Evolutionary conservation across 2,888 invertebrate genomes (phyloP).

Genomic region (Gortyna flavago): DNA sequence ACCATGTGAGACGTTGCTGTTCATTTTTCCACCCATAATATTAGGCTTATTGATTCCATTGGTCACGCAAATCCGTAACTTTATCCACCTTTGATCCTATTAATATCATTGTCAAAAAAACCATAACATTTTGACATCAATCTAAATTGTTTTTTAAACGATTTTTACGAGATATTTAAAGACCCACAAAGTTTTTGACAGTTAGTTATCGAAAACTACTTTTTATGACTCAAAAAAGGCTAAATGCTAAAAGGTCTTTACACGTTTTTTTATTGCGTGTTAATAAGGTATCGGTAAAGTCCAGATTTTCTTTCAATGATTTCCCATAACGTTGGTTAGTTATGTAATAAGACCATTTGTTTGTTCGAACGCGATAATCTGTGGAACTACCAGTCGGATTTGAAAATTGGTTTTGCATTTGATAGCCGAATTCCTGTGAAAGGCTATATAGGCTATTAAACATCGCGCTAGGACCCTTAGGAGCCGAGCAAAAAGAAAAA

Average conservation of each 20-base stretch:
- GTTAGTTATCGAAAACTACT: not conserved
- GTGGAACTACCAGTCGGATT: too few species aligned
- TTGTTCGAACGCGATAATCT: too few species aligned
- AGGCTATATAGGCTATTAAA: too few species aligned
- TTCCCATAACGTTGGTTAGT: too few species aligned
- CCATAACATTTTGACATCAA: slow-evolving; percentile 25
- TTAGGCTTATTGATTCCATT: slow-evolving; percentile 20
- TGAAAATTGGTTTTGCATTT: too few species aligned
- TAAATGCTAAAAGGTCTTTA: not conserved
- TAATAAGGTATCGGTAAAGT: not conserved
- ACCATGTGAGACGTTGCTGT: slow-evolving; percentile 4
- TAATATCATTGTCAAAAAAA: slow-evolving; percentile 21
- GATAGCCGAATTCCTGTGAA: too few species aligned
- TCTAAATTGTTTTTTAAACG: slow-evolving; percentile 24
- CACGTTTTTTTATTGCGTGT: not conserved
- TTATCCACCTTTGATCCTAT: slow-evolving; percentile 25
- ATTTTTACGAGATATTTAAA: not conserved
- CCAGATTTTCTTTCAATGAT: not conserved
- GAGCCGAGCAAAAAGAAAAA: too few species aligned
- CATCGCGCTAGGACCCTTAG: too few species aligned
- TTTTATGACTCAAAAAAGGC: not conserved
- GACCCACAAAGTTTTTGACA: not conserved
- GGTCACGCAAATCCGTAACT: slow-evolving; percentile 42
- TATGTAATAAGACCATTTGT: too few species aligned
- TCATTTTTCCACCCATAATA: slow-evolving; percentile 6